A percentile compares a stretch with the other conserved stretches of the same genome.
These are phyloP conservation scores for Alauda arvensis DNA, from an alignment of 2,797 vertebrate species.

Conservation along the genomic window DNA sequence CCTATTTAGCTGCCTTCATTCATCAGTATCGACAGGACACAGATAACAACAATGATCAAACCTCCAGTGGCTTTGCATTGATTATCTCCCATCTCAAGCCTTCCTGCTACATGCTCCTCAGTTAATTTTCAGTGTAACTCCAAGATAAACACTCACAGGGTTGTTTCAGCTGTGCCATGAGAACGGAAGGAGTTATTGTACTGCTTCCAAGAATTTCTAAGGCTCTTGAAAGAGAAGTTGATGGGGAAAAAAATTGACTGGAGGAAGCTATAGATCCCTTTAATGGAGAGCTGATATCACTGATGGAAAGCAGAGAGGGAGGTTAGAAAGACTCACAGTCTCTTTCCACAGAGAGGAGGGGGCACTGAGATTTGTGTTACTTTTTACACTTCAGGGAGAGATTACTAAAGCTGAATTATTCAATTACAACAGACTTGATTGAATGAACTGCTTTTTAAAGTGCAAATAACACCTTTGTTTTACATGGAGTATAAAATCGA, in stretches of 20 bases:
- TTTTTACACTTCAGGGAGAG: neutral
- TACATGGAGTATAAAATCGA: neutral
- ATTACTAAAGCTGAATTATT: constrained; percentile 1
- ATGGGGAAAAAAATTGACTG: neutral
- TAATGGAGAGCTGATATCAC: constrained; percentile 45
- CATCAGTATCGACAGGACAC: neutral
- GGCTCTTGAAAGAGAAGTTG: constrained; percentile 20
- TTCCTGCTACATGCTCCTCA: neutral
- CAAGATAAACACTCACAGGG: neutral
- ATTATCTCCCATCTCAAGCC: neutral
- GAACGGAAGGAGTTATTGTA: neutral
- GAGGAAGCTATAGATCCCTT: constrained; percentile 49
- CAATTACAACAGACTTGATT: neutral
- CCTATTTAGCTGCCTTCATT: neutral
- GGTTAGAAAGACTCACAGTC: neutral
- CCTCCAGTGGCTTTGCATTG: neutral
- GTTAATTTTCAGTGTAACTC: neutral
- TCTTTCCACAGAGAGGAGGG: neutral
- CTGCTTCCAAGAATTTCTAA: constrained; percentile 46
- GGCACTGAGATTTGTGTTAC: neutral
- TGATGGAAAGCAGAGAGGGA: neutral
- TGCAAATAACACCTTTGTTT: neutral
- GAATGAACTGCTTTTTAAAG: neutral
- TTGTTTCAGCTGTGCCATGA: neutral
- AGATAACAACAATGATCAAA: neutral